Evolutionary conservation across 2,797 vertebrate genomes (phyloP).

Genomic region (Brachymystax lenok): DNA sequence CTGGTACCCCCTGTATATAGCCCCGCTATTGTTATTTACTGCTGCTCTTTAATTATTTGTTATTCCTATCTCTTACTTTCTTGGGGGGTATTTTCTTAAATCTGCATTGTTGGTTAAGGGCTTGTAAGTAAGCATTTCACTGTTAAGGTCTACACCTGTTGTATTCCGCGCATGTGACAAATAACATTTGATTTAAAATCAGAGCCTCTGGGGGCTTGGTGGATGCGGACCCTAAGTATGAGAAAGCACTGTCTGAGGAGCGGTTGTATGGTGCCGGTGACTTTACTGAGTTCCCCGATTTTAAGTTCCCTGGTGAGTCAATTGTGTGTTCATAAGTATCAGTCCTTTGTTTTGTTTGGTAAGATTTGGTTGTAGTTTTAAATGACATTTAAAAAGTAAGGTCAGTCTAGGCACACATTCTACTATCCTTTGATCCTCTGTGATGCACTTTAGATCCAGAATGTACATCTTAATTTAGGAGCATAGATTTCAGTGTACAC

Average conservation of each 20-base stretch:
- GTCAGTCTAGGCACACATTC: neutral
- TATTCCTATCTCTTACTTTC: too few relatives aligned
- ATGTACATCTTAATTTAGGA: neutral
- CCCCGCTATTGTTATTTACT: too few relatives aligned
- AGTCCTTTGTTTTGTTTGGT: neutral
- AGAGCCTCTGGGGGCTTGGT: constrained; percentile 82
- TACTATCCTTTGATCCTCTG: neutral
- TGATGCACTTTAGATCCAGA: neutral
- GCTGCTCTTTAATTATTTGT: too few relatives aligned
- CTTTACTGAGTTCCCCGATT: constrained; percentile 85
- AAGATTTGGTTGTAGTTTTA: neutral
- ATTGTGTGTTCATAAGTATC: neutral
- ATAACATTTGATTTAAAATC: neutral
- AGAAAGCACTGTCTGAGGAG: constrained; percentile 84
- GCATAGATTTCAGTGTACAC: neutral
- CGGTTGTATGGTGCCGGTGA: constrained; percentile 85
- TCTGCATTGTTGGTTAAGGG: too few relatives aligned
- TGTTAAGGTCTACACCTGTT: too few relatives aligned
- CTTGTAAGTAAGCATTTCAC: too few relatives aligned
- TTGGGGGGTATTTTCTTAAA: too few relatives aligned
- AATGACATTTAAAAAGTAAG: neutral
- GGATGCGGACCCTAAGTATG: constrained; percentile 82
- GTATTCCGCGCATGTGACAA: too few relatives aligned
- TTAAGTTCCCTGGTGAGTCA: constrained; percentile 85
- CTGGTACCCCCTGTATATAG: too few relatives aligned